phyloP scores from a whole-genome alignment of 2,797 vertebrate species.

The Neostethus bicornis region DNA sequence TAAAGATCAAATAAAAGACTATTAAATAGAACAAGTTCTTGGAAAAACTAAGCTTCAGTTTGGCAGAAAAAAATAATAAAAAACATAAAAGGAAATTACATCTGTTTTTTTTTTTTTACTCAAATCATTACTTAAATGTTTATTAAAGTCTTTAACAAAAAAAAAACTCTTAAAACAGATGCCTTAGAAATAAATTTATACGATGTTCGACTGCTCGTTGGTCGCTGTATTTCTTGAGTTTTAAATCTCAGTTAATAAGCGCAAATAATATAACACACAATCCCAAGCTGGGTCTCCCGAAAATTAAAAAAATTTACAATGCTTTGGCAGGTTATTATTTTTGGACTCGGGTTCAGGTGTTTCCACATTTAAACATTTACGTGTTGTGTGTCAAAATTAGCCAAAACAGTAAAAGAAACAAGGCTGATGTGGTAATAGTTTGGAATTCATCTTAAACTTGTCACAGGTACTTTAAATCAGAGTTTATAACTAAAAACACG shows the following conservation, averaged over 20 bases:
- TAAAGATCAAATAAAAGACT: too few species aligned
- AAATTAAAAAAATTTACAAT: not conserved
- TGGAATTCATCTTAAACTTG: conserved; percentile 5
- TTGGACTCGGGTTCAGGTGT: not conserved
- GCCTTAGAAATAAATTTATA: not conserved
- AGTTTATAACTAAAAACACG: conserved; percentile 1
- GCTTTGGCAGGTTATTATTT: not conserved
- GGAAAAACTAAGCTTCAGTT: not conserved
- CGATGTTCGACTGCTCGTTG: not conserved
- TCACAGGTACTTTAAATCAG: not conserved
- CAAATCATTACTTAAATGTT: too few species aligned
- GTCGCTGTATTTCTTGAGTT: not conserved
- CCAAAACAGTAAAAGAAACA: conserved; percentile 21
- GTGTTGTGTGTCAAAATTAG: not conserved
- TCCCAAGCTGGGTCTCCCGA: not conserved
- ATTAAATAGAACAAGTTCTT: too few species aligned
- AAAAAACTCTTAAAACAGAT: too few species aligned
- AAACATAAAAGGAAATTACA: too few species aligned
- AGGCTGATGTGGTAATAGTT: not conserved
- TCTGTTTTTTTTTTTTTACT: too few species aligned
- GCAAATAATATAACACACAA: not conserved
- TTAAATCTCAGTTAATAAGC: not conserved
- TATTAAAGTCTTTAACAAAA: too few species aligned
- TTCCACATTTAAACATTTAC: conserved; percentile 3
- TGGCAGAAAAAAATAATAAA: not conserved